Conservation (phyloP, 2,888 invertebrate genomes). For the Apamea crenata region DNA sequence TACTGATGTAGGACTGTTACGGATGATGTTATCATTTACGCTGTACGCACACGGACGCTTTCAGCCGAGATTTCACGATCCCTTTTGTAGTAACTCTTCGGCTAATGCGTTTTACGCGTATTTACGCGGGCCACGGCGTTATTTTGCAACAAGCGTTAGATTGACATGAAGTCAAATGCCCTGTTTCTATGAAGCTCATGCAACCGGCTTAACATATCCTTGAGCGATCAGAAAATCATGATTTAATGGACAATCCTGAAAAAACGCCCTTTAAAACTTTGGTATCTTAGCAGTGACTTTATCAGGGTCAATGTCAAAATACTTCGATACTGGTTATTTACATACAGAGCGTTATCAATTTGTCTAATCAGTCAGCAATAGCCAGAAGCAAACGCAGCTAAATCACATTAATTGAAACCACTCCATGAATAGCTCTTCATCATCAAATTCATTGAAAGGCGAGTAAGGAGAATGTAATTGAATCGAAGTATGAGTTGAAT, state of each 20-base stretch:
- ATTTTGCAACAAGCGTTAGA: neutral
- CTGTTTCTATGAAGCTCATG: neutral
- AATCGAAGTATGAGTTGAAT: constrained; percentile 53
- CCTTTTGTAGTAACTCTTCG: neutral
- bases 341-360: neutral
- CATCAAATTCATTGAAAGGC: constrained; percentile 27
- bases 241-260: neutral
- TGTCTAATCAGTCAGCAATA: neutral
- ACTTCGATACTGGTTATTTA: neutral
- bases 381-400: neutral
- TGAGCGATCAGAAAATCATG: neutral
- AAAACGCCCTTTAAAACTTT: neutral
- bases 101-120: neutral
- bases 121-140: neutral
- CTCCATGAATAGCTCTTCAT: constrained; percentile 21
- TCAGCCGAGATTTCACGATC: neutral
- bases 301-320: neutral
- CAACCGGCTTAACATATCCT: neutral
- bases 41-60: neutral
- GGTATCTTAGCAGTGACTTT: neutral
- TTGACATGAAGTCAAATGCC: neutral
- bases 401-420: neutral
- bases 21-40: neutral
- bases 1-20: neutral
- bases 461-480: constrained; percentile 50